Conservation (phyloP, 2,113 vertebrate genomes). For the Rallus limicola region DNA sequence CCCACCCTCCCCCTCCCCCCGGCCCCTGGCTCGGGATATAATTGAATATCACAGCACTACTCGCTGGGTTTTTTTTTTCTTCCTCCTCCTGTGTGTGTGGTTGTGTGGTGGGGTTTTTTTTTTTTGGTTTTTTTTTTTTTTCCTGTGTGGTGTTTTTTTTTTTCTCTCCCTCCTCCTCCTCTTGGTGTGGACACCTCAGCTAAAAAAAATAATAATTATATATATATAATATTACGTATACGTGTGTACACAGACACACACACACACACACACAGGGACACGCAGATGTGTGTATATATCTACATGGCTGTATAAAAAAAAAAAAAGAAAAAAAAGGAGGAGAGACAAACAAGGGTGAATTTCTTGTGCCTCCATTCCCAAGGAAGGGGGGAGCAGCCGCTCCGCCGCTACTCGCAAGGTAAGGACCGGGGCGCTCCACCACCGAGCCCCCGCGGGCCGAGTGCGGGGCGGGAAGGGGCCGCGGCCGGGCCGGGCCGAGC, state of each 20-base stretch:
- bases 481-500: background rate
- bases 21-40: background rate
- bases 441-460: background rate
- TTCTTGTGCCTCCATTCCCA: background rate
- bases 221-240: background rate
- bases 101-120: background rate
- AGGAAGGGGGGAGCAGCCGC: background rate
- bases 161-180: background rate
- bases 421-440: background rate
- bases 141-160: background rate
- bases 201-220: background rate
- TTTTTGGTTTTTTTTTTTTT: background rate
- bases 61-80: background rate
- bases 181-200: background rate
- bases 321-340: background rate
- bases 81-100: background rate
- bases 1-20: background rate
- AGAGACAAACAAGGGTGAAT: background rate
- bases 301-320: background rate
- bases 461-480: background rate
- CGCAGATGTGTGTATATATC: background rate
- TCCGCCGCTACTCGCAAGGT: background rate
- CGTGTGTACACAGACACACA: background rate
- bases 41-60: slow-evolving; percentile 5
- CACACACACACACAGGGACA: background rate